Evolutionary conservation across 2,113 vertebrate species (phyloP), one percentile per base, ranked within the genome.

Genomic region (Brachypodius melanocephalos): DNA sequence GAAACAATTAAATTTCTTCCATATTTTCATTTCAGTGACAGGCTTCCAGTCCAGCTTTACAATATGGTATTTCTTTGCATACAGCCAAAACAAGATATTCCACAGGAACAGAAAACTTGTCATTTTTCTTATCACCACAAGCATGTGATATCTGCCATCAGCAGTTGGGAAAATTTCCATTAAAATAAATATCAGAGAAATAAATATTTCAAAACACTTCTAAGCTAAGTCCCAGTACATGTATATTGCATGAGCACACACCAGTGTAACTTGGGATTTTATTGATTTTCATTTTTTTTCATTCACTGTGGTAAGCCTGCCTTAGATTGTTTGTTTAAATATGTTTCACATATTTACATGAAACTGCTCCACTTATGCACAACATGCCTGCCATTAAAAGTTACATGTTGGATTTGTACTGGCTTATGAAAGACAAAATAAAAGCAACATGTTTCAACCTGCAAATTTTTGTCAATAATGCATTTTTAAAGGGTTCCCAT

Each of bases 151-250:
- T 34, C 68, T 93, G 62, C 89, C 91, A 78, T 92, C 65, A 81
- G 57, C 26, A 89, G 19, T 1, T 93, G 79, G 72, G 68, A 93
- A 88, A 65, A 38, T 69, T 94, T 94, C 59, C 51, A 66, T 89
- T 92, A 69, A 86, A 95, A 90, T 94, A 86, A 90, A 90, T 92
- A 80, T n/a, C 54, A 80, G 29, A 74, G 69, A 95, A 88, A 76
- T 13, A 94, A 87, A 46, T 90, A 81, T 62, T 93, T 88, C 43
- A 49, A 76, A 94, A 54, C 18, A 26, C 85, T 86, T 93, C 51
- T 62, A 90, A 94, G 74, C 42, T 49, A 40, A 84, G 43, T 96
- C 82, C 46, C 68, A 29, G 34, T 90, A 83, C 63, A 65, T 93
- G 65, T 62, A 25, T 59, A 49, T 73, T 83, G 54, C 58, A 58